Evolutionary conservation across 2,888 invertebrate genomes (phyloP).

Genomic region (Quadroppia sp.): DNA sequence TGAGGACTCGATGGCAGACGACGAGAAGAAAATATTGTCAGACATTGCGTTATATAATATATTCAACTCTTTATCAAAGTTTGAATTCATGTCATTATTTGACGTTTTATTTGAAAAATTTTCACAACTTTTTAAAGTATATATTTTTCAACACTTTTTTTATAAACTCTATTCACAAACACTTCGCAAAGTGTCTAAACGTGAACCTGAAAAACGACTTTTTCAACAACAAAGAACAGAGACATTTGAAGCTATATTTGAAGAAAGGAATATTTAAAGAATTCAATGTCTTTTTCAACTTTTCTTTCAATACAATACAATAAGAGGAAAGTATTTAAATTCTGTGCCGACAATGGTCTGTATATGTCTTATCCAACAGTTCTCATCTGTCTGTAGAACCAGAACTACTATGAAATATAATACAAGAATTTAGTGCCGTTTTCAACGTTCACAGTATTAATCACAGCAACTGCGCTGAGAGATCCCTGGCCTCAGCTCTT

Average conservation of each 20-base stretch:
- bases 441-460: neutral
- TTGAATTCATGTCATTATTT: conserved; percentile 23
- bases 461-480: conserved; percentile 7
- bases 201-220: conserved; percentile 16
- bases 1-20: conserved; percentile 26
- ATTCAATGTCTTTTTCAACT: neutral
- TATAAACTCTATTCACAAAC: no score
- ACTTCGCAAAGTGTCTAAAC: neutral
- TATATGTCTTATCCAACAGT: neutral
- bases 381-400: neutral
- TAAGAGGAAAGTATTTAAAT: no score
- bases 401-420: neutral
- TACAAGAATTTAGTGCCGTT: neutral
- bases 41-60: neutral
- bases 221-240: no score
- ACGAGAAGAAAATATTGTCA: conserved; percentile 4
- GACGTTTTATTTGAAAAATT: no score
- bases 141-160: no score
- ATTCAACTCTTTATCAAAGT: neutral
- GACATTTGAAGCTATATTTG: no score
- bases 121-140: no score
- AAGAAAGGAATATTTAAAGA: no score
- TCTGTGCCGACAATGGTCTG: no score
- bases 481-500: neutral
- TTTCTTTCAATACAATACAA: neutral